phyloP scores from a whole-genome alignment of 1,140 invertebrate genomes.

The Drosophila albomicans region DNA sequence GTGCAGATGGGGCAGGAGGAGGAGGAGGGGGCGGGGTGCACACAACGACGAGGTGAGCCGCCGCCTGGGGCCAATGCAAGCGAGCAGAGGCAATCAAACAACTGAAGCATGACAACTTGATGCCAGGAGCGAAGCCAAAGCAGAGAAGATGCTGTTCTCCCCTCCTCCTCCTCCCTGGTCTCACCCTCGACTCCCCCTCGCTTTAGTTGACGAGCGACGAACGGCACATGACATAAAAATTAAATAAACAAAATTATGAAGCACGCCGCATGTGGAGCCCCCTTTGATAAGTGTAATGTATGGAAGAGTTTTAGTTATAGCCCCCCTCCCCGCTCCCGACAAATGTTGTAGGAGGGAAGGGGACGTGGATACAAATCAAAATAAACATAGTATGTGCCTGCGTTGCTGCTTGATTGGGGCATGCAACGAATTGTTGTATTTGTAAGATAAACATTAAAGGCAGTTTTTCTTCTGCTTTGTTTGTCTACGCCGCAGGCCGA shows the following conservation, averaged over 20 bases:
- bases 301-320: slow-evolving; percentile 54
- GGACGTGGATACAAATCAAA: slow-evolving; percentile 64
- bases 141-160: slow-evolving; percentile 55
- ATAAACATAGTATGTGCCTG: slow-evolving; percentile 64
- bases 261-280: slow-evolving; percentile 62
- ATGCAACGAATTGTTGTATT: slow-evolving; percentile 71
- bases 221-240: slow-evolving; percentile 82
- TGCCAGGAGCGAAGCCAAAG: slow-evolving; percentile 62
- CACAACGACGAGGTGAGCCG: slow-evolving; percentile 52
- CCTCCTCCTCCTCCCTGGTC: slow-evolving; percentile 13
- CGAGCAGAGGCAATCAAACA: slow-evolving; percentile 81
- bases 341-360: not conserved
- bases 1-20: not conserved
- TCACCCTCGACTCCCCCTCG: not conserved
- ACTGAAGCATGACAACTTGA: slow-evolving; percentile 82
- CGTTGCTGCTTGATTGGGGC: slow-evolving; percentile 54
- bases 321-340: not conserved
- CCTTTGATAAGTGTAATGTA: slow-evolving; percentile 61
- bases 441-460: slow-evolving; percentile 74
- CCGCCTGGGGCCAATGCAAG: slow-evolving; percentile 70
- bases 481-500: slow-evolving; percentile 37
- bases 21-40: not conserved
- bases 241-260: slow-evolving; percentile 84
- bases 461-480: slow-evolving; percentile 47
- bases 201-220: slow-evolving; percentile 53